phyloP scores from a whole-genome alignment of 2,888 invertebrate species.

The Selenia dentaria region DNA sequence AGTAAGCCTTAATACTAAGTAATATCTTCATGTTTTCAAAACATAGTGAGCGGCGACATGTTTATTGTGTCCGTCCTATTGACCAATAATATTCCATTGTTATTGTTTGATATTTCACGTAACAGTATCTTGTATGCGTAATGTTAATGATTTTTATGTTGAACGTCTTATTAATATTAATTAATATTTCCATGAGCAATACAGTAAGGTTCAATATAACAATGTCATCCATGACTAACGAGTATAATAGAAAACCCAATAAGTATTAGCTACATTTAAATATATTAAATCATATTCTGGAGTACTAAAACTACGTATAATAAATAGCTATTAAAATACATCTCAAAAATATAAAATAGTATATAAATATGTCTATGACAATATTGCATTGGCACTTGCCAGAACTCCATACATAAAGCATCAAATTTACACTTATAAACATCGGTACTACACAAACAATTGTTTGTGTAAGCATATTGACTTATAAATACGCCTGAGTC shows the following conservation, averaged over 20 bases:
- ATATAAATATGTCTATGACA: background rate
- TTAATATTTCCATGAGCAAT: background rate
- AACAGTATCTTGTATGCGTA: slow-evolving; percentile 14
- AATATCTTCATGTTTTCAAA: background rate
- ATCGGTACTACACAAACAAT: slow-evolving; percentile 10
- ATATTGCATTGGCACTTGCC: background rate
- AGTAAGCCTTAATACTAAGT: background rate
- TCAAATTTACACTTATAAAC: background rate
- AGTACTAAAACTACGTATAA: too few species aligned
- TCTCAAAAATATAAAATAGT: background rate
- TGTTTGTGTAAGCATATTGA: slow-evolving; percentile 52
- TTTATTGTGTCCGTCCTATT: slow-evolving; percentile 57
- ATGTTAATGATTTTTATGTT: background rate
- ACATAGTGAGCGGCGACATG: slow-evolving; percentile 5
- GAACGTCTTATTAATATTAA: background rate
- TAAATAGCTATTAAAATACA: too few species aligned
- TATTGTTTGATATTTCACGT: slow-evolving; percentile 7
- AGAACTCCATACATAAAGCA: background rate
- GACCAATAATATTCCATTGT: slow-evolving; percentile 41
- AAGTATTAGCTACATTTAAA: too few species aligned
- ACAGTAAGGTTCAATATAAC: background rate
- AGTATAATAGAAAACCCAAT: too few species aligned
- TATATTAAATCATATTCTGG: too few species aligned
- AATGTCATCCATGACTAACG: slow-evolving; percentile 3
- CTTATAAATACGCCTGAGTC: slow-evolving; percentile 50